Conservation (phyloP, 2,113 vertebrate genomes). For the rat (Rattus norvegicus) region GRCr8 NC_086024.1:38515501-38516000, state of each 20-base stretch:
- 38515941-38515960: not conserved
- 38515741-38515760: not conserved
- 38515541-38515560: slow-evolving; percentile 52
- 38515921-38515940: not conserved
- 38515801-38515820: not conserved
- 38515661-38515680: slow-evolving; percentile 40
- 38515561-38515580: slow-evolving; percentile 22
- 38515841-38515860: not conserved
- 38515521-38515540: slow-evolving; percentile 22
- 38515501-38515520: not conserved
- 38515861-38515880: not conserved
- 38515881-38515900: not conserved
- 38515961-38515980: not conserved
- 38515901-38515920: not conserved
- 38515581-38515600: not conserved
- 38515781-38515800: not conserved
- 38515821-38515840: not conserved
- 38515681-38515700: not conserved
- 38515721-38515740: not conserved
- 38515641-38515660: not conserved
- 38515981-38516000: not conserved
- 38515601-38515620: slow-evolving; percentile 54
- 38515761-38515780: not conserved
- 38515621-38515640: not conserved
- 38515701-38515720: not conserved